phyloP scores from a whole-genome alignment of 1,140 invertebrate genomes.

The Achroia grisella region DNA sequence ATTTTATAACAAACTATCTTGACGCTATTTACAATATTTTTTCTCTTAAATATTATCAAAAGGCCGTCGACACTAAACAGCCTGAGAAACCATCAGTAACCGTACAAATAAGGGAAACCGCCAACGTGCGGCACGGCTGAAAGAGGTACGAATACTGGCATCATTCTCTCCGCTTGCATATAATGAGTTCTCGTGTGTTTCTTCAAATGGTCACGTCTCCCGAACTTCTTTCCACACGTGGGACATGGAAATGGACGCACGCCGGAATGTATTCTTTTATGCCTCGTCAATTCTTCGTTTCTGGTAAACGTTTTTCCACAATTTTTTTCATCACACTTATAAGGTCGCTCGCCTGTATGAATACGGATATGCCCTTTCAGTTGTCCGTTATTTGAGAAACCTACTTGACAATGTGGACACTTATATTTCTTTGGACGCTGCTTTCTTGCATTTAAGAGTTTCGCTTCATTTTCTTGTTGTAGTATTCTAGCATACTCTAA shows the following conservation, averaged over 20 bases:
- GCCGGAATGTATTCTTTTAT: slow-evolving; percentile 92
- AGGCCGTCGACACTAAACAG: too few species aligned
- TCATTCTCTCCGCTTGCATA: slow-evolving; percentile 68
- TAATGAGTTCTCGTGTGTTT: slow-evolving; percentile 86
- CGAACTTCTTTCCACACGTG: slow-evolving; percentile 90
- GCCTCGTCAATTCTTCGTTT: slow-evolving; percentile 94
- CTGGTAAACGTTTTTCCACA: slow-evolving; percentile 94
- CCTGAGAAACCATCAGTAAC: slow-evolving; percentile 33
- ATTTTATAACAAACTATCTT: too few species aligned
- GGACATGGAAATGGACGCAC: slow-evolving; percentile 85
- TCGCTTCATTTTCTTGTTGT: slow-evolving; percentile 78
- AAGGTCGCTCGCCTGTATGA: slow-evolving; percentile 93
- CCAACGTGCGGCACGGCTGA: slow-evolving; percentile 52
- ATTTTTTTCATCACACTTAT: slow-evolving; percentile 86
- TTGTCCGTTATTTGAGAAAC: slow-evolving; percentile 95
- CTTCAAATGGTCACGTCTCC: slow-evolving; percentile 90
- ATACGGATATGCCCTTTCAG: slow-evolving; percentile 93
- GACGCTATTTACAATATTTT: too few species aligned
- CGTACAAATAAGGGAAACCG: slow-evolving; percentile 67
- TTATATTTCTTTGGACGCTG: slow-evolving; percentile 91
- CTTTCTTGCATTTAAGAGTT: slow-evolving; percentile 79
- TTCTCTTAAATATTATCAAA: too few species aligned
- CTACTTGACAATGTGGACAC: slow-evolving; percentile 90
- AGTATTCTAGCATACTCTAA: slow-evolving; percentile 78
- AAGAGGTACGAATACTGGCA: slow-evolving; percentile 69